Base-by-base conservation (phyloP, 1,140 invertebrate genomes). In the Maniola jurtina region DNA sequence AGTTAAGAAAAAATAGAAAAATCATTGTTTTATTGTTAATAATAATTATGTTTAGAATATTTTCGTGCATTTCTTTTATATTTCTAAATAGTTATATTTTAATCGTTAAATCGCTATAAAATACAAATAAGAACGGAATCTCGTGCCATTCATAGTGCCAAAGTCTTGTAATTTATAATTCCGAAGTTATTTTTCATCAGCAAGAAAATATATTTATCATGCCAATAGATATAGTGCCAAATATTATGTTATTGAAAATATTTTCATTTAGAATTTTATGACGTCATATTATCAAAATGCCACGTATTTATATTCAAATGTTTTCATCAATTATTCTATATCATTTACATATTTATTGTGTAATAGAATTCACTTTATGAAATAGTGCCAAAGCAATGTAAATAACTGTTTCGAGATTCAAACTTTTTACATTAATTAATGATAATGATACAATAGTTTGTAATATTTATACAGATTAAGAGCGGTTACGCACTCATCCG, bases 321-420 rank as follows among this genome's bases (percentile, higher is more conserved):
- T 25, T 25, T 25, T 25, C 25, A 25, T 25, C 4, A 25, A 1
- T 25, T 25, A 4, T 25, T 25, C 25, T 25, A 4, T 25, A 25
- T 25, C 4, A 25, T 25, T 25, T 25, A n/a, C n/a, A n/a, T n/a
- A 25, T 25, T 25, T 25, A 2, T 25, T 25, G 25, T 25, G 25
- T 25, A 25, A 25, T 25, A 25, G 25, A 25, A 25, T 25, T 25
- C 25, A 25, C 25, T 2, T 25, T 42, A 2, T 1, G 9, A 42
- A 11, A 16, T 15, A 33, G 64, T 65, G 64, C 64, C 64, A 65
- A 65, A 65, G 57, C 16, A 48, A 42, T 65, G 47, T 65, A 65
- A 59, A 65, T 65, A n/a, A 65, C 33, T 25, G 25, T 25, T 34
- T 38, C 45, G 45, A 61, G 15, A 59, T 25, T 25, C 25, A 25